Base-by-base conservation (phyloP, 2,797 vertebrate species). In the Margarornis squamiger region DNA sequence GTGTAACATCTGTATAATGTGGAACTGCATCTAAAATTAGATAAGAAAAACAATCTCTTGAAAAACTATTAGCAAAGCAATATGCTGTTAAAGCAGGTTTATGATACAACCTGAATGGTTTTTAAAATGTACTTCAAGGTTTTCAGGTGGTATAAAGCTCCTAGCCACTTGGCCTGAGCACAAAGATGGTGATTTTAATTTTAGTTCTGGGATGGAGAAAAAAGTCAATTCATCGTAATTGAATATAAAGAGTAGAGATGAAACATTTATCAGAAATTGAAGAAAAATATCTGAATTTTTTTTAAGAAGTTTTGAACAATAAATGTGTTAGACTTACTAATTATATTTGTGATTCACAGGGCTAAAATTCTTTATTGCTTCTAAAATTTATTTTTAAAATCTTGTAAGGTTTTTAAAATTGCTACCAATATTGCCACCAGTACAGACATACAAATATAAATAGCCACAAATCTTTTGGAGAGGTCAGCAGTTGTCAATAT, bases 11-110 rank as follows among this genome's bases (percentile, higher is more conserved):
- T 91, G 78, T 91, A n/a, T 83, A 89, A 90, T 83, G 39, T 80
- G 36, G 48, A 89, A 36, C 14, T 80, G 34, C 34, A 71, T 73
- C 84, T 92, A 95, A 95, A 95, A 90, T 92, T 78, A 93, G 62
- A 49, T 71, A 68, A 61, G 41, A 82, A 87, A 91, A 89, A 52
- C 65, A 88, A 68, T 61, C 34, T 80, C 22, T 87, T 82, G 22
- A 7, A 65, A 52, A 75, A 77, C 22, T 51, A 75, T 59, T 77
- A 95, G 68, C 52, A 77, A 88, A 90, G 20, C 2, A 68, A 51
- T 84, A 68, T 76, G 41, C 29, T 74, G 20, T 90, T 87, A 71
- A 89, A 91, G 24, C 6, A 58, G 30, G 32, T 78, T 91, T 92
- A 49, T 88, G 30, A 63, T 55, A n/a, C 23, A 61, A 62, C 20